Base-by-base conservation (phyloP, 2,113 vertebrate species). In the Pontoporia blainvillei region DNA sequence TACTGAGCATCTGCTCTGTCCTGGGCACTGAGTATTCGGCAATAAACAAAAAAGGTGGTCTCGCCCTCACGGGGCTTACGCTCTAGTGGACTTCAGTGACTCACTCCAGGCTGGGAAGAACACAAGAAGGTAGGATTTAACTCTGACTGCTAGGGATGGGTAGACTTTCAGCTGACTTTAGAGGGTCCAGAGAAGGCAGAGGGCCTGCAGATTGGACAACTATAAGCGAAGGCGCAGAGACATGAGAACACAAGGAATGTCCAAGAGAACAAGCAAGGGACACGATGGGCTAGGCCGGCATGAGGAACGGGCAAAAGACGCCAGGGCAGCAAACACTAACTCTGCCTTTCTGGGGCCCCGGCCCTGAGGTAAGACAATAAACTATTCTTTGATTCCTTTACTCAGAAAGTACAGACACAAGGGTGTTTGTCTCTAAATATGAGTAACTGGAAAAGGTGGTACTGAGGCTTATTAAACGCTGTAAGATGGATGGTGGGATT, bases 141-240 rank as follows among this genome's bases (percentile, higher is more conserved):
- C 36, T 2, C 61, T 25, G 21, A 21, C 7, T 0, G 1, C 29
- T 18, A 75, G 62, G 62, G 27, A 14, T 0, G 59, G 46, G 36
- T 7, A 36, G 73, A 5, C 34, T 14, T 54, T 1, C 27, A 46
- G 41, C 11, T 27, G 72, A 2, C 31, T 18, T 44, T 1, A 34
- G 59, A 76, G 64, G 66, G 75, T 1, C 41, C 57, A 27, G 64
- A 29, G 83, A 39, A 64, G 46, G 17, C 25, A 78, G 18, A 78
- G 21, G 39, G 73, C 49, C 69, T 62, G n/a, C 10, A 69, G 79
- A 23, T 2, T 5, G n/a, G 52, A 25, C 29, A 25, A n/a, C 1
- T 49, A 1, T 15, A 6, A 34, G 44, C 0, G 2, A 54, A 44
- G 57, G 44, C 0, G 0, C 54, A 27, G 34, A 20, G 23, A 36